A percentile compares a stretch with the other conserved stretches of the same genome.
Conservation (phyloP, 2,888 invertebrate genomes). For the Acanthosepion esculentum region DNA sequence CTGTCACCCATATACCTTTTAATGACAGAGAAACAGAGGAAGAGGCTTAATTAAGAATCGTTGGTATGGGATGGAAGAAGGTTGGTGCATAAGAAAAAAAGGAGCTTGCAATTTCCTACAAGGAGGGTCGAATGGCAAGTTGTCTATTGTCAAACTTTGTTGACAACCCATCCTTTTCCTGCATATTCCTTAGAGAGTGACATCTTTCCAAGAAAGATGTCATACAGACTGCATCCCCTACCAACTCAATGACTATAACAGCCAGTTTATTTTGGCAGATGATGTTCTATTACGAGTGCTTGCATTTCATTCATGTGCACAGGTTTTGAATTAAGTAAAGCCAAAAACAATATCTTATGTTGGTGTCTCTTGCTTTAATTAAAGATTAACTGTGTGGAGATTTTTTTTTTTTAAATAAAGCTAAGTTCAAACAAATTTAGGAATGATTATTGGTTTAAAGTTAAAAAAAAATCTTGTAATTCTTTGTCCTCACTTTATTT, state of each 20-base stretch:
- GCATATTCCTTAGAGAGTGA: not conserved
- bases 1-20: not conserved
- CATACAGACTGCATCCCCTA: not conserved
- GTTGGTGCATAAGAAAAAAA: not conserved
- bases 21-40: not conserved
- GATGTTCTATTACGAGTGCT: not conserved
- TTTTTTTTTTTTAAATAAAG: not conserved
- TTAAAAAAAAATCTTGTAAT: not conserved
- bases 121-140: not conserved
- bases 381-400: not conserved
- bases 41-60: slow-evolving; percentile 1
- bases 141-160: not conserved
- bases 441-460: not conserved
- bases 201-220: not conserved
- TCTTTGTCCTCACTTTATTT: not conserved
- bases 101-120: not conserved
- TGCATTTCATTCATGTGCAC: not conserved
- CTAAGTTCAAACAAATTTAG: not conserved
- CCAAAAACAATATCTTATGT: not conserved
- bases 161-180: not conserved
- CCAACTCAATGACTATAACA: not conserved
- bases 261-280: not conserved
- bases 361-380: not conserved
- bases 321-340: not conserved
- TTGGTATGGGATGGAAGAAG: not conserved